Evolutionary conservation across 2,888 invertebrate genomes (phyloP), one percentile per base, ranked within the genome.

Genomic region (Volucella bombylans): DNA sequence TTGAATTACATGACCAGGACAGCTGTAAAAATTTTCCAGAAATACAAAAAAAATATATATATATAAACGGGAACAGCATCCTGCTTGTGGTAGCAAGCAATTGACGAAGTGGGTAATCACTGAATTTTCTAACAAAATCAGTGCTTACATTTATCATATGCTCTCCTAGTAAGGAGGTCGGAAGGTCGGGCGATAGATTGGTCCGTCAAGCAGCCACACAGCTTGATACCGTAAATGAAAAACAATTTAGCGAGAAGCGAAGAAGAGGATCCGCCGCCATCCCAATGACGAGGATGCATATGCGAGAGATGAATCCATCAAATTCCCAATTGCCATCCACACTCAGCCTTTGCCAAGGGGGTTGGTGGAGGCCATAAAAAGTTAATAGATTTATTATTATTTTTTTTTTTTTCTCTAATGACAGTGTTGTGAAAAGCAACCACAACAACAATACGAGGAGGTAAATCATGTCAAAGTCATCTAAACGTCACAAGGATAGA

Each of bases 121-220:
- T 47, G 52, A 81, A 65, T 76, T 81, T 76, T 65, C 52, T 47
- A 47, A 71, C 54, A 77, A 76, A 82, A 82, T 77, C 82, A 67
- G 61, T 31, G 6, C 72, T 82, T 71, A 72, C 67, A 81, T 81
- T 76, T 71, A 69, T 71, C 69, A 65, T 59, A 76, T 81, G 81
- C 76, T 65, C 52, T 31, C 54, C 3, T 15, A 47, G 14, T 11
- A 31, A 6, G 38, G 41, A 41, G 23, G 41, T 64, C 52, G 50
- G 57, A 49, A 41, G 23, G 23, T 39, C 12, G 15, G 31, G 31
- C 31, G 23, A 3, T 23, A 23, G 3, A 3, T 23, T 23, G 23
- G 23, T 23, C 23, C 6, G 0, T 31, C 0, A 6, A 31, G 65
- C 12, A 47, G 61, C 38, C 59, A 52, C 77, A 77, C 77, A 77